These are phyloP conservation scores for Adineta ricciae DNA, from an alignment of 2,888 invertebrate genomes.

Conservation along the genomic window DNA sequence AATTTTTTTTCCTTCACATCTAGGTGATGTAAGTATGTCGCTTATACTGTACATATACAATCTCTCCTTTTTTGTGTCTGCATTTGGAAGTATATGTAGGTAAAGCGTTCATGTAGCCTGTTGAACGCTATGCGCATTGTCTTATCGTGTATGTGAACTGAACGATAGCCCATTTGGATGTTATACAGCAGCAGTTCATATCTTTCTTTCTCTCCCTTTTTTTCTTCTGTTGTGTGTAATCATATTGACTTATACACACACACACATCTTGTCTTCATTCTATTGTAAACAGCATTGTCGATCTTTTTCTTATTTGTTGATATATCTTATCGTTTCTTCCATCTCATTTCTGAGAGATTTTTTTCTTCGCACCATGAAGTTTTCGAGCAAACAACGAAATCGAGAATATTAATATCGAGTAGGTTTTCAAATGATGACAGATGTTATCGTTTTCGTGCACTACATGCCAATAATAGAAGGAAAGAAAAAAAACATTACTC, in stretches of 20 bases:
- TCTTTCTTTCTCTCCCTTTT: not conserved
- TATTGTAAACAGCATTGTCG: not conserved
- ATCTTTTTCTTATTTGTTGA: not conserved
- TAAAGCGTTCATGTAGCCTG: not conserved
- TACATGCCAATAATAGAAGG: not conserved
- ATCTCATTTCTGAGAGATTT: not conserved
- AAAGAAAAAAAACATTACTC: not conserved
- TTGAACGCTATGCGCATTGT: not conserved
- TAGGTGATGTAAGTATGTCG: slow-evolving; percentile 5
- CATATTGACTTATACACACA: not conserved
- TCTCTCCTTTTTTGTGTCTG: not conserved
- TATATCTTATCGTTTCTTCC: not conserved
- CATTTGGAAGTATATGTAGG: not conserved
- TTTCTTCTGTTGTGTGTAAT: not conserved
- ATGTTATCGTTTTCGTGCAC: not conserved
- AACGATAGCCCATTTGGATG: not conserved
- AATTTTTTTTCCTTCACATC: not conserved
- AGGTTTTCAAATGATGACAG: not conserved
- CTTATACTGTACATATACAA: not conserved
- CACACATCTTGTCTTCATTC: not conserved
- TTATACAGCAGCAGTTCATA: not conserved
- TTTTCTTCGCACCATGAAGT: not conserved
- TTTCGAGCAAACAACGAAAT: not conserved
- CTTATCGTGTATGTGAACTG: not conserved
- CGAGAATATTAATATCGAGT: not conserved